Evolutionary conservation across 30 jellyfish, hydroid and myxozoan genomes (phyloP).

Genomic region (Mastigias papua): DNA sequence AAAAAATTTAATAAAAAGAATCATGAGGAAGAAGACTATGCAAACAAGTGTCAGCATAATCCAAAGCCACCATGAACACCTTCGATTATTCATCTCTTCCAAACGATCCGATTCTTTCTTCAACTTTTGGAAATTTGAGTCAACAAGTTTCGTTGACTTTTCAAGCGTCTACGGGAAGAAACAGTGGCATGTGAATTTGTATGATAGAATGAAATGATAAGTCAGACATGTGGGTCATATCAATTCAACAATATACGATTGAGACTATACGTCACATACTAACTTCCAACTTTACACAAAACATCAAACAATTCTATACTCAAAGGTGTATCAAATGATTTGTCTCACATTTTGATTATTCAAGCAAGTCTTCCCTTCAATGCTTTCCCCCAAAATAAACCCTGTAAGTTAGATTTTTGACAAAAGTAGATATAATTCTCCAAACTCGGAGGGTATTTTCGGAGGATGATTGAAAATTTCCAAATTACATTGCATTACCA

Average conservation of each 20-base stretch:
- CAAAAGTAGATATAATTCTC: too few species aligned
- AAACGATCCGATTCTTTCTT: conserved; percentile 84
- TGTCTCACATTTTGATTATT: too few species aligned
- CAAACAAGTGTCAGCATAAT: conserved; percentile 88
- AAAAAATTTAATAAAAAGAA: conserved; percentile 83
- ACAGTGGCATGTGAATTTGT: too few species aligned
- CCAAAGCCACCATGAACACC: conserved; percentile 97
- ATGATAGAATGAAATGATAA: too few species aligned
- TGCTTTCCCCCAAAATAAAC: too few species aligned
- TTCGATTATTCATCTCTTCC: conserved; percentile 86
- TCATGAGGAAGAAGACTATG: conserved; percentile 83
- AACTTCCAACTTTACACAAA: background rate
- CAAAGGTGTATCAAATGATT: background rate
- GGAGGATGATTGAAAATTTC: too few species aligned
- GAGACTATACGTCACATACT: too few species aligned
- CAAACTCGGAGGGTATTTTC: too few species aligned
- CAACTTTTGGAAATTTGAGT: conserved; percentile 76
- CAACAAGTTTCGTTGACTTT: conserved; percentile 78
- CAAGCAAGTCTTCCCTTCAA: too few species aligned
- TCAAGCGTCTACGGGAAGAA: conserved; percentile 75
- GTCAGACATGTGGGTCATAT: too few species aligned
- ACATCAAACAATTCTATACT: background rate
- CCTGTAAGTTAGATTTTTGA: too few species aligned
- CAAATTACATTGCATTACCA: too few species aligned
- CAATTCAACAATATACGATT: background rate